Base-by-base conservation (phyloP, 2,797 vertebrate genomes). In the Acridotheres tristis region DNA sequence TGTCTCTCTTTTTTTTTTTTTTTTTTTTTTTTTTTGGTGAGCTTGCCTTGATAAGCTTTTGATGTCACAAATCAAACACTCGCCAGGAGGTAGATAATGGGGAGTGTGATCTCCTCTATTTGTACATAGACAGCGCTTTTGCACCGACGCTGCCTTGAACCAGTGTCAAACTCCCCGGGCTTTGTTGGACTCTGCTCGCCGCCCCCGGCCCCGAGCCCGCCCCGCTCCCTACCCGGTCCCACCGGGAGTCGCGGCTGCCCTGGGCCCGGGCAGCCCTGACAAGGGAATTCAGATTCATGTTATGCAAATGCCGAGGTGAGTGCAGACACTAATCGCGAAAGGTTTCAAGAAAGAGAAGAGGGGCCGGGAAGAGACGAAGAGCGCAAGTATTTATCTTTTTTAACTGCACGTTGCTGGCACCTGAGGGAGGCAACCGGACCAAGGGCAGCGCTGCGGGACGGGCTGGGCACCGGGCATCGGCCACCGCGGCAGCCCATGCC, bases 61-160 rank as follows among this genome's bases (percentile, higher is more conserved):
- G 85, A 94, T 94, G 93, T 93, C 89, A 82, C 88, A 92, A 95
- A 97, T 95, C 90, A 96, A 96, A 94, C 91, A 87, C 94, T 87
- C 79, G 80, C 85, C 94, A 75, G 85, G 94, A 97, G 88, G 92
- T 69, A 85, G 91, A 92, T 92, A 95, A 94, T 94, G 76, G 93
- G 88, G 94, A 96, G 89, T 96, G 93, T 95, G 94, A 94, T 95
- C 94, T 93, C 94, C 80, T 91, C 73, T 91, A 32, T 96, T 94
- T 91, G 93, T 94, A 89, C 93, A 85, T 6, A 93, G 91, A 57
- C 79, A 95, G 86, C 57, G 50, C 68, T 90, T 93, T 79, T n/a
- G 79, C 89, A 82, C 43, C 47, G 82, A 63, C 53, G 62, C 71
- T 92, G 80, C 71, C 88, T 84, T 12, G 91, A 85, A 73, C 84